Percentiles rank a stretch among this genome's conserved stretches.
These are phyloP conservation scores for Trisateles emortualis DNA, from an alignment of 2,888 invertebrate genomes.

Conservation along the genomic window DNA sequence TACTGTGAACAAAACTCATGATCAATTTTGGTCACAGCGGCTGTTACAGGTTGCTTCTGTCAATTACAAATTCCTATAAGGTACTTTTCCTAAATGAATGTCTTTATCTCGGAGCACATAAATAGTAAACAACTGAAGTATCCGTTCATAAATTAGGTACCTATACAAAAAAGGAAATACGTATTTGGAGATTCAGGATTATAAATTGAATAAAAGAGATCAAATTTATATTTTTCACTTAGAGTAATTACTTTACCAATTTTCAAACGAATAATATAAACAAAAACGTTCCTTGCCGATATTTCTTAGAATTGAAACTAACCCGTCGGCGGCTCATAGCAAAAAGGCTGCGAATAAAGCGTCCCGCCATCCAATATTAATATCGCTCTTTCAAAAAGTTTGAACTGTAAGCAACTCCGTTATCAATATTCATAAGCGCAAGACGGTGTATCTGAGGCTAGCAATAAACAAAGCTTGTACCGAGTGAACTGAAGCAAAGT, in stretches of 20 bases:
- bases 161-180: too few relatives aligned
- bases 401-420: slow-evolving; percentile 69
- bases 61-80: too few relatives aligned
- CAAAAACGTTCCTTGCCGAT: slow-evolving; percentile 22
- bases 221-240: too few relatives aligned
- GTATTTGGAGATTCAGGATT: too few relatives aligned
- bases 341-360: slow-evolving; percentile 59
- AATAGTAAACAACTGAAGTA: too few relatives aligned
- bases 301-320: slow-evolving; percentile 36
- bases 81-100: too few relatives aligned
- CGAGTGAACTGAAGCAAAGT: slow-evolving; percentile 69
- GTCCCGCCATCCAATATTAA: slow-evolving; percentile 66
- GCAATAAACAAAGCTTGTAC: slow-evolving; percentile 77
- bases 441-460: slow-evolving; percentile 76
- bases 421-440: slow-evolving; percentile 84
- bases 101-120: too few relatives aligned
- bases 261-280: slow-evolving; percentile 11
- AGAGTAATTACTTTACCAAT: slow-evolving; percentile 4
- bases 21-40: too few relatives aligned
- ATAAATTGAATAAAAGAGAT: too few relatives aligned
- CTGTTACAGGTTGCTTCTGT: too few relatives aligned
- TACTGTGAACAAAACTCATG: too few relatives aligned
- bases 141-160: too few relatives aligned
- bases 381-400: slow-evolving; percentile 75
- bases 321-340: slow-evolving; percentile 25